A percentile compares a stretch with the other conserved stretches of the same genome.
Evolutionary conservation across 2,113 vertebrate genomes (phyloP).

Genomic region (Gambusia holbrooki): DNA sequence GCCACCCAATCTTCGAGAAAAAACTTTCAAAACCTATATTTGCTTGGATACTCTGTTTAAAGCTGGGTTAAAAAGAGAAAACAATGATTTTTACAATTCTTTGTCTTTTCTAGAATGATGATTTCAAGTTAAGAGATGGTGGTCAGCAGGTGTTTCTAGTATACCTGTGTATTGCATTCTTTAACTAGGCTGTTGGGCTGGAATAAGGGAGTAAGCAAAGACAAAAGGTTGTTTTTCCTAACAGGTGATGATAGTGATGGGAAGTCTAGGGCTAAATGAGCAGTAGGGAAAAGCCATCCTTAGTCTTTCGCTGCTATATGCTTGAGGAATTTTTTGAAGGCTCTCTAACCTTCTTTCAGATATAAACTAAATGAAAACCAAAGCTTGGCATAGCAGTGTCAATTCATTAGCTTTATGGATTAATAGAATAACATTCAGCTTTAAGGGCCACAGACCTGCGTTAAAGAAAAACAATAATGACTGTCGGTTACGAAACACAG

Average conservation of each 20-base stretch:
- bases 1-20: slow-evolving; percentile 56
- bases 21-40: slow-evolving; percentile 37
- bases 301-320: slow-evolving; percentile 1
- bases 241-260: neutral
- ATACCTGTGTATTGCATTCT: neutral
- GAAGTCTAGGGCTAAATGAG: neutral
- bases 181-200: neutral
- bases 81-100: neutral
- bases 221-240: slow-evolving; percentile 9
- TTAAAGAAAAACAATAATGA: neutral
- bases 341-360: slow-evolving; percentile 4
- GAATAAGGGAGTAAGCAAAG: neutral
- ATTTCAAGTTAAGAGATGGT: neutral
- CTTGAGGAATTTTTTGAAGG: slow-evolving; percentile 24
- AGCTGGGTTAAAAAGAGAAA: neutral
- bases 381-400: slow-evolving; percentile 3
- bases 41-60: slow-evolving; percentile 17
- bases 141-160: neutral
- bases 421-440: neutral
- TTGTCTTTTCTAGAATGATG: neutral
- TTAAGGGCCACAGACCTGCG: neutral
- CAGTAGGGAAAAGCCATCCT: neutral
- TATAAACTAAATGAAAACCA: slow-evolving; percentile 11
- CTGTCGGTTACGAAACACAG: neutral
- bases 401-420: slow-evolving; percentile 1